phyloP scores from a whole-genome alignment of 2,797 vertebrate species.

The Pangasius mekongensis region DNA sequence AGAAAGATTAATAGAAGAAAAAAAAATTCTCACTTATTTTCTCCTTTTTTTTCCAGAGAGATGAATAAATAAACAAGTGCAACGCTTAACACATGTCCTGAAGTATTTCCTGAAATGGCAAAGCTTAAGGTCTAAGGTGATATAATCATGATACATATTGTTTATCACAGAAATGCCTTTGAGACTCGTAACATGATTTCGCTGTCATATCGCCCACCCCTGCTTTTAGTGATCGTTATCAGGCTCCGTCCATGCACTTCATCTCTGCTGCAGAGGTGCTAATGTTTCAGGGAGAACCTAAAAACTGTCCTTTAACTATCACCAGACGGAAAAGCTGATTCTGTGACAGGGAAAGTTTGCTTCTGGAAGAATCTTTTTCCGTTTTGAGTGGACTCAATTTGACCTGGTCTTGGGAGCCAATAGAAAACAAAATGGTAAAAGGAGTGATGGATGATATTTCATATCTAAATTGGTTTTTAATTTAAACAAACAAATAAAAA shows the following conservation, averaged over 20 bases:
- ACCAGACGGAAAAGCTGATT: neutral
- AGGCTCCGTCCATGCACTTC: neutral
- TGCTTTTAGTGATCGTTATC: neutral
- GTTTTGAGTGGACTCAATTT: neutral
- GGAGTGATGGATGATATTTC: neutral
- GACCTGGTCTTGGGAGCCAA: neutral
- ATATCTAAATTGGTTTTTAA: neutral
- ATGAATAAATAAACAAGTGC: neutral
- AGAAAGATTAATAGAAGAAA: neutral
- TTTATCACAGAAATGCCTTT: neutral
- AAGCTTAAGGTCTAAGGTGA: neutral
- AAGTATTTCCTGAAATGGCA: neutral
- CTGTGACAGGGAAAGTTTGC: neutral
- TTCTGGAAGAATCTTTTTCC: neutral
- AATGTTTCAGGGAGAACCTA: neutral
- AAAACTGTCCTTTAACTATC: neutral
- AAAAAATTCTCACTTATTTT: neutral
- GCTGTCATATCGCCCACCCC: neutral
- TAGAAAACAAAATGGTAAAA: neutral
- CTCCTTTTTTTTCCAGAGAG: neutral
- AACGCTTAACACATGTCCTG: neutral
- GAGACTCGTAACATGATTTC: neutral
- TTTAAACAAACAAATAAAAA: too few relatives aligned
- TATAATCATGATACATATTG: neutral
- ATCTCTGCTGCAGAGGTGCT: neutral